Percentiles rank a stretch among this genome's conserved stretches.
Evolutionary conservation across 92 coral and sea anemone species (phyloP).

Genomic region (Montipora capitata): DNA sequence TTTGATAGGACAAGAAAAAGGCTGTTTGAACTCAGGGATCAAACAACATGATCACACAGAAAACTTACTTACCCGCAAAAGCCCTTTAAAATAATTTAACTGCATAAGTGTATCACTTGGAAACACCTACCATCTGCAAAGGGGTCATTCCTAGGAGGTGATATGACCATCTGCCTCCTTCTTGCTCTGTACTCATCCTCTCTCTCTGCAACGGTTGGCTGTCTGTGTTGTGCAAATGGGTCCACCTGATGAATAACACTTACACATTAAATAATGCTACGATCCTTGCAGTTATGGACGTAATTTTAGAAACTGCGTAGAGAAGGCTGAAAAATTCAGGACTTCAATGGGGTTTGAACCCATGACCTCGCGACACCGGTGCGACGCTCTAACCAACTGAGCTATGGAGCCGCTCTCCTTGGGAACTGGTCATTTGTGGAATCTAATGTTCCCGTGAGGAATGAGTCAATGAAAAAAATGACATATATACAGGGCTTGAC

Average conservation of each 20-base stretch:
- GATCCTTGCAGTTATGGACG: no score
- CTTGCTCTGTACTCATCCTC: slow-evolving; percentile 97
- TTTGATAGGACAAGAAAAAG: no score
- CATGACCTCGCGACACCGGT: no score
- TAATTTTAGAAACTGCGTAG: no score
- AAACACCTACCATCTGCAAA: slow-evolving; percentile 96
- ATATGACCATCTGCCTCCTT: slow-evolving; percentile 92
- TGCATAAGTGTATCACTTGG: neutral
- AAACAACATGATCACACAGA: neutral
- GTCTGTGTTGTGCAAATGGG: slow-evolving; percentile 95
- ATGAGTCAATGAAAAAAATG: no score
- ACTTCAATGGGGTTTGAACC: no score
- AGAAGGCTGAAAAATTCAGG: no score
- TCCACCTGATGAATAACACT: slow-evolving; percentile 74
- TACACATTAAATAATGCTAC: neutral
- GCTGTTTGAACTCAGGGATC: neutral
- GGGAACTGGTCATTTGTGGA: no score
- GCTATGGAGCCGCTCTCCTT: no score
- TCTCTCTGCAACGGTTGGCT: slow-evolving; percentile 94
- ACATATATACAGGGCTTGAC: no score
- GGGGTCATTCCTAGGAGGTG: slow-evolving; percentile 95
- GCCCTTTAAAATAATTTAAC: neutral
- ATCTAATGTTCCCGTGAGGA: no score
- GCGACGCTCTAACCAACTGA: no score
- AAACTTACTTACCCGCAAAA: neutral